A percentile compares a stretch with the other conserved stretches of the same genome.
These are phyloP conservation scores for Euclidia mi DNA, from an alignment of 2,888 invertebrate species.

Conservation along the genomic window DNA sequence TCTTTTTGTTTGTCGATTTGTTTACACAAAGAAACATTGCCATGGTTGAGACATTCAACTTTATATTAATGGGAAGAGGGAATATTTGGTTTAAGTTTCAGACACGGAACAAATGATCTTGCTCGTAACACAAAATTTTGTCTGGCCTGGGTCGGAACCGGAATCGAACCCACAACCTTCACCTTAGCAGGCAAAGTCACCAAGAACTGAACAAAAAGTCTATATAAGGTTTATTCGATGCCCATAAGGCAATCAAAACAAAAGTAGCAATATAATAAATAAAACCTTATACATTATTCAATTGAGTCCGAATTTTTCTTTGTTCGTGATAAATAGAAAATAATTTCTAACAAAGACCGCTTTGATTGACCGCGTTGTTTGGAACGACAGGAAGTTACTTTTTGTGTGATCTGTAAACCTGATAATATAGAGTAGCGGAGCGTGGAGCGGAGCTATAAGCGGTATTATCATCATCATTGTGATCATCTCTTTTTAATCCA, in stretches of 20 bases:
- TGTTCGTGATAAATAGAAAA: constrained; percentile 61
- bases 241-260: constrained; percentile 52
- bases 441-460: not conserved
- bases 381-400: constrained; percentile 16
- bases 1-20: no score
- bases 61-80: no score
- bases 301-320: constrained; percentile 68
- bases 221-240: no score
- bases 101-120: no score
- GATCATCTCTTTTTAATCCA: not conserved
- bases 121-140: no score
- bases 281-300: constrained; percentile 59
- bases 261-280: constrained; percentile 51
- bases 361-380: constrained; percentile 55
- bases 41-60: no score
- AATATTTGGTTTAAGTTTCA: no score
- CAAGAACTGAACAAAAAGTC: no score
- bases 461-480: not conserved
- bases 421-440: not conserved
- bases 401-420: constrained; percentile 3
- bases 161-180: no score
- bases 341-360: constrained; percentile 55
- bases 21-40: no score
- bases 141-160: no score
- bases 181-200: no score